Conservation (phyloP, 2,113 vertebrate genomes). For the Nibea coibor region DNA sequence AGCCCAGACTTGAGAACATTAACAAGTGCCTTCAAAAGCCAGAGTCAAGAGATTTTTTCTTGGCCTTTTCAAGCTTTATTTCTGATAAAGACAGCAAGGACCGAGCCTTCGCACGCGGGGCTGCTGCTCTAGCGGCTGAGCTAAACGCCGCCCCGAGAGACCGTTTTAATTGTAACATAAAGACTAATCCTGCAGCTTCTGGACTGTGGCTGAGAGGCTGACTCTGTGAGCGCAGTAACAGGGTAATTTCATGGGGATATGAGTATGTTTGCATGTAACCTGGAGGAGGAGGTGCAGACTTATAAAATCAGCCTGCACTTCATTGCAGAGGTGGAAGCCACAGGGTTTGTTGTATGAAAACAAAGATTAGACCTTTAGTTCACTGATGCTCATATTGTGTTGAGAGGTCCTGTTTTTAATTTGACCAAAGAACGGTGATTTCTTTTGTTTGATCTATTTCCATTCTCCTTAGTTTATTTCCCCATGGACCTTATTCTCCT, state of each 20-base stretch:
- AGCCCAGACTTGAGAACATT: constrained; percentile 16
- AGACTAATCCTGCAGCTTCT: constrained; percentile 23
- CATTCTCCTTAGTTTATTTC: constrained; percentile 37
- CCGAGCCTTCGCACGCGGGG: too few species aligned
- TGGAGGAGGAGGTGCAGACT: constrained; percentile 10
- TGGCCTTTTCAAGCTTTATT: too few species aligned
- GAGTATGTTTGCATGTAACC: constrained; percentile 9
- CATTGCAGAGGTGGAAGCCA: constrained; percentile 14
- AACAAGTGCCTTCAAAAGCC: constrained; percentile 46
- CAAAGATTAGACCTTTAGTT: constrained; percentile 18
- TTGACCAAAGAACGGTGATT: constrained; percentile 27
- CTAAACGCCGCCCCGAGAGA: background rate
- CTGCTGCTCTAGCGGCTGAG: too few species aligned
- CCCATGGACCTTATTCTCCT: constrained; percentile 1
- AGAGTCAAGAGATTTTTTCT: constrained; percentile 12
- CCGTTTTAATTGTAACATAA: constrained; percentile 43
- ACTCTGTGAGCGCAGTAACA: constrained; percentile 21
- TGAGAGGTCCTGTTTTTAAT: constrained; percentile 48
- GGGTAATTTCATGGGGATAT: background rate
- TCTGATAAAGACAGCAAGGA: too few species aligned
- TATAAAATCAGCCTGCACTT: constrained; percentile 26
- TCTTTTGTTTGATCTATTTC: constrained; percentile 27
- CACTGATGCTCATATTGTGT: constrained; percentile 41
- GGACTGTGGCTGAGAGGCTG: constrained; percentile 5
- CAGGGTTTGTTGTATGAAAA: constrained; percentile 39